These are phyloP conservation scores for Enteromius fasciolatus DNA, from an alignment of 2,797 vertebrate genomes.

Conservation along the genomic window DNA sequence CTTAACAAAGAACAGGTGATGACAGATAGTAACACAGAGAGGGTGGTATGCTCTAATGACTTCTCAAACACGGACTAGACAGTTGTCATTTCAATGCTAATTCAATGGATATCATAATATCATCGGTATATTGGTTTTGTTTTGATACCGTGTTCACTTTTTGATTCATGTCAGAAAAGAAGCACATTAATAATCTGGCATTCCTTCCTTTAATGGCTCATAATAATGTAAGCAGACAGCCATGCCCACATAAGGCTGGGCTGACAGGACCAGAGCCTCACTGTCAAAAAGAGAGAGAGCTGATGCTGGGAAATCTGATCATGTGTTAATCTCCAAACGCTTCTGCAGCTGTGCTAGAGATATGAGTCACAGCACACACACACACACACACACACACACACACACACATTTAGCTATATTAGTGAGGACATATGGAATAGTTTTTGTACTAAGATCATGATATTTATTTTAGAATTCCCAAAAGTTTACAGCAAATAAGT, in stretches of 20 bases:
- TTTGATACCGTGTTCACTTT: not conserved
- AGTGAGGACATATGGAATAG: not conserved
- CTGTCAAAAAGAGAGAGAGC: constrained; percentile 68
- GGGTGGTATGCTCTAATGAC: constrained; percentile 42
- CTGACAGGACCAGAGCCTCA: constrained; percentile 63
- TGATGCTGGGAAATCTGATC: constrained; percentile 78
- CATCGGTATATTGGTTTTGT: not conserved
- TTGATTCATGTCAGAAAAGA: constrained; percentile 9
- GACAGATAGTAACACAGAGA: constrained; percentile 23
- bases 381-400: constrained; percentile 11
- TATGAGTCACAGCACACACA: constrained; percentile 19
- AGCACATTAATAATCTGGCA: constrained; percentile 16
- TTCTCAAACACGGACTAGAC: not conserved
- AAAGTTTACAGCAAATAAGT: not conserved
- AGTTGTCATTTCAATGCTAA: not conserved
- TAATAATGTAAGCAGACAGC: constrained; percentile 29
- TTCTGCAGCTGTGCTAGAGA: constrained; percentile 76
- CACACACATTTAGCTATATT: not conserved
- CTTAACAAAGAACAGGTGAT: constrained; percentile 50
- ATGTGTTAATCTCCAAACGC: constrained; percentile 73
- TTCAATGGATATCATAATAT: not conserved
- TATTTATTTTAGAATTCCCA: not conserved
- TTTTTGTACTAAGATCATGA: not conserved
- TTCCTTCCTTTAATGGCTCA: constrained; percentile 34
- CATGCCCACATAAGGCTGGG: constrained; percentile 56